Evolutionary conservation across 2,888 invertebrate species (phyloP).

Genomic region (Cataglyphis altisquamis): DNA sequence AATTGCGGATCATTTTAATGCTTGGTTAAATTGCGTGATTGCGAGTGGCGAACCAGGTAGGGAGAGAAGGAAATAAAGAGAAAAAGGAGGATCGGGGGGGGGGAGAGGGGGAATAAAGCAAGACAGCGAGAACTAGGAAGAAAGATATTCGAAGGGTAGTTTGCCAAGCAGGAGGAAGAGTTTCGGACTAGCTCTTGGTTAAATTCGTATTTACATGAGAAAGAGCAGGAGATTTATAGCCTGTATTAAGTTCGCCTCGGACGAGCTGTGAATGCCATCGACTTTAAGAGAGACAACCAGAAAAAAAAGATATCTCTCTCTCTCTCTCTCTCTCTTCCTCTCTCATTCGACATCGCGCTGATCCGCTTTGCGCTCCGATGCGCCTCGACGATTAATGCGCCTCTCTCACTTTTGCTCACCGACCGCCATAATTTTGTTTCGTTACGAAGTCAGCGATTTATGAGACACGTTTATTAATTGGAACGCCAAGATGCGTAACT

Average conservation of each 20-base stretch:
- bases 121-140: slow-evolving; percentile 56
- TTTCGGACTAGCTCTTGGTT: slow-evolving; percentile 61
- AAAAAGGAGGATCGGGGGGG: neutral
- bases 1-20: slow-evolving; percentile 82
- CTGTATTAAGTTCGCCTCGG: slow-evolving; percentile 71
- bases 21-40: slow-evolving; percentile 83
- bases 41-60: slow-evolving; percentile 68
- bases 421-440: slow-evolving; percentile 28
- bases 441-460: slow-evolving; percentile 37
- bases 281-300: slow-evolving; percentile 40
- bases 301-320: slow-evolving; percentile 41
- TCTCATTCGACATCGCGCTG: slow-evolving; percentile 43
- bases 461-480: slow-evolving; percentile 34
- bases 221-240: slow-evolving; percentile 80
- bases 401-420: slow-evolving; percentile 36
- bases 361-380: slow-evolving; percentile 47
- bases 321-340: neutral
- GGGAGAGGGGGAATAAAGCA: slow-evolving; percentile 26
- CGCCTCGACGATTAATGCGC: slow-evolving; percentile 42
- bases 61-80: slow-evolving; percentile 24
- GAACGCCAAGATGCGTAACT: slow-evolving; percentile 24
- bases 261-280: slow-evolving; percentile 60
- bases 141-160: slow-evolving; percentile 51
- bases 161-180: slow-evolving; percentile 53
- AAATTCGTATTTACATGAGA: slow-evolving; percentile 80